These are phyloP conservation scores for Drosophila serrata DNA, from an alignment of 1,140 invertebrate genomes.

Conservation along the genomic window DNA sequence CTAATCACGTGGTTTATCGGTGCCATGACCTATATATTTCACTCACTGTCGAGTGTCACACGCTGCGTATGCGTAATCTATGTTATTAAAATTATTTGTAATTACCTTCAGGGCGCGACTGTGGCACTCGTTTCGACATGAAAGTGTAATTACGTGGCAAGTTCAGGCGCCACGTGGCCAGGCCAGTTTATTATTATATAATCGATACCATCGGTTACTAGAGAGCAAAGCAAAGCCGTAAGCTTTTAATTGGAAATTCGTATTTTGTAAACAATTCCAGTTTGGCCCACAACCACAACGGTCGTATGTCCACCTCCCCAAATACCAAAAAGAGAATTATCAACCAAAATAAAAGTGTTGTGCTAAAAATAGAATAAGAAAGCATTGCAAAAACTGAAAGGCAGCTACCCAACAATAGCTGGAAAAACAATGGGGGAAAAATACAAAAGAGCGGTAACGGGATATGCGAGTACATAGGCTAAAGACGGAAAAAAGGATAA, in stretches of 20 bases:
- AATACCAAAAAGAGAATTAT: constrained; percentile 48
- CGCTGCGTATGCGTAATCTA: constrained; percentile 66
- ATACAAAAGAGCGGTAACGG: constrained; percentile 42
- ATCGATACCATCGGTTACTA: constrained; percentile 50
- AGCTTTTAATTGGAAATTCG: constrained; percentile 65
- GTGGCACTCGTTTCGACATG: constrained; percentile 11
- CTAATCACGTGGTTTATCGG: neutral
- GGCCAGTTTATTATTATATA: constrained; percentile 67
- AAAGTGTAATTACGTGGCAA: constrained; percentile 59
- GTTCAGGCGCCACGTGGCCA: constrained; percentile 52
- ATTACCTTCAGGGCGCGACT: constrained; percentile 37
- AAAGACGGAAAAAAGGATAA: constrained; percentile 1
- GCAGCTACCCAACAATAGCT: constrained; percentile 48
- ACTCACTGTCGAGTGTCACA: constrained; percentile 10
- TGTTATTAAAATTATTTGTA: constrained; percentile 53
- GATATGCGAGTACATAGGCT: constrained; percentile 33
- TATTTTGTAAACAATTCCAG: constrained; percentile 41
- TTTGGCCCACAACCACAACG: constrained; percentile 30
- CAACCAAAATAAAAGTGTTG: constrained; percentile 70
- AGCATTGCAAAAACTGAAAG: constrained; percentile 51
- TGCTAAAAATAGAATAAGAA: constrained; percentile 66
- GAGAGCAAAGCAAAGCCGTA: constrained; percentile 49
- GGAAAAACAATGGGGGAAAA: constrained; percentile 20
- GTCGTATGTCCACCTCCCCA: constrained; percentile 37
- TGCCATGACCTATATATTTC: constrained; percentile 25